Evolutionary conservation across 2,888 invertebrate species (phyloP), one percentile per base, ranked within the genome.

Genomic region (Syrphus vitripennis): DNA sequence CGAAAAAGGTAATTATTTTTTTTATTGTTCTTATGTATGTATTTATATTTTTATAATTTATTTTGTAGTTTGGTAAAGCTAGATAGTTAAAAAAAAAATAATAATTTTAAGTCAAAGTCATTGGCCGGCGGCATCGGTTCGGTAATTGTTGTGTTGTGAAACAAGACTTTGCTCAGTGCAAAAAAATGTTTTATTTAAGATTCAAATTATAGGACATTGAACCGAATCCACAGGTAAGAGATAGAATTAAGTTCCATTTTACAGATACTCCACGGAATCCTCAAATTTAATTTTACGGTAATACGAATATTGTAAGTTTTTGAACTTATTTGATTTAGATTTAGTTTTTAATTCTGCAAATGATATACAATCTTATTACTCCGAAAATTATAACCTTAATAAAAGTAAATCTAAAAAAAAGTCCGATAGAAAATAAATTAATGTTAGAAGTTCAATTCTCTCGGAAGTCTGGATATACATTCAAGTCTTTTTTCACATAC

Each of bases 1-100:
- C 0, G 93, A 94, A 78, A 93, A 92, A 89, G 90, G 92, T 89
- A 93, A 93, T 90, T 88, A 72, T 31, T 42, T 34, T 29, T 26
- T 42, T 4, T 26, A 16, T 26, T 19, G n/a, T 74, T 57, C 31
- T 31, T 16, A 3, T 4, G 9, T 34, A 24, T 24, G 24, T 19
- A 76, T 50, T 37, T 31, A 12, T 75, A 72, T 16, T 74, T 57
- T 59, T 14, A 50, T 53, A 12, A n/a, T 37, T 81, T 76, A 16
- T 77, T 82, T 42, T 65, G 77, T 86, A 87, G 79, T 59, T 16
- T 19, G 16, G 16, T 75, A 21, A 26, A 24, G 3, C 14, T 29
- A n/a, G 3, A 53, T 9, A 19, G n/a, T n/a, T n/a, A 14, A 42
- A 9, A 19, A 12, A 70, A 75, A 50, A 24, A 72, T 50, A n/a